These are phyloP conservation scores for Premnoplex brunnescens DNA, from an alignment of 2,797 vertebrate genomes.

Conservation along the genomic window DNA sequence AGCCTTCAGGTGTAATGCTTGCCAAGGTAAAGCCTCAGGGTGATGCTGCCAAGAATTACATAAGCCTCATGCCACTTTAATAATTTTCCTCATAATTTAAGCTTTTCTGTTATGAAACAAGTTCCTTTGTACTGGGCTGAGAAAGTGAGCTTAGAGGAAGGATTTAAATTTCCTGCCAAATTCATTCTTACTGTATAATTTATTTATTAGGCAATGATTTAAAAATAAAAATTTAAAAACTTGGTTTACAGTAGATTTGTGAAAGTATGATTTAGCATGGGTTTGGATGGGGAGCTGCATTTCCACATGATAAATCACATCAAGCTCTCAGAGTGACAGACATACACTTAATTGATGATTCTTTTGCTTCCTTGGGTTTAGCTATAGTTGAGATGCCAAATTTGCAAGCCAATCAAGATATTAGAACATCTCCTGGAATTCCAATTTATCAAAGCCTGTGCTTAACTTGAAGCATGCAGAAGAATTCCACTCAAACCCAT, in stretches of 20 bases:
- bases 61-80: neutral
- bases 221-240: neutral
- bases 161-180: neutral
- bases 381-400: neutral
- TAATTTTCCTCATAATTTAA: neutral
- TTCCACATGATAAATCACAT: neutral
- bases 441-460: neutral
- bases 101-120: neutral
- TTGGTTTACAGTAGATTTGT: neutral
- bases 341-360: neutral
- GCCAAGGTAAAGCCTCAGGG: neutral
- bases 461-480: neutral
- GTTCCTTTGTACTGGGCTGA: neutral
- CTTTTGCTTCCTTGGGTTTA: neutral
- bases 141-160: neutral
- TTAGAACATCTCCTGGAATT: neutral
- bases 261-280: neutral
- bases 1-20: neutral
- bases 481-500: neutral
- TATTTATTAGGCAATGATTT: neutral
- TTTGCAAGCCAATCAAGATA: neutral
- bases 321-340: neutral
- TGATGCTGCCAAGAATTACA: neutral
- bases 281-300: neutral
- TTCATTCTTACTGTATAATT: neutral